Evolutionary conservation across 2,888 invertebrate genomes (phyloP), one percentile per base, ranked within the genome.

Genomic region (Cosmia trapezina): DNA sequence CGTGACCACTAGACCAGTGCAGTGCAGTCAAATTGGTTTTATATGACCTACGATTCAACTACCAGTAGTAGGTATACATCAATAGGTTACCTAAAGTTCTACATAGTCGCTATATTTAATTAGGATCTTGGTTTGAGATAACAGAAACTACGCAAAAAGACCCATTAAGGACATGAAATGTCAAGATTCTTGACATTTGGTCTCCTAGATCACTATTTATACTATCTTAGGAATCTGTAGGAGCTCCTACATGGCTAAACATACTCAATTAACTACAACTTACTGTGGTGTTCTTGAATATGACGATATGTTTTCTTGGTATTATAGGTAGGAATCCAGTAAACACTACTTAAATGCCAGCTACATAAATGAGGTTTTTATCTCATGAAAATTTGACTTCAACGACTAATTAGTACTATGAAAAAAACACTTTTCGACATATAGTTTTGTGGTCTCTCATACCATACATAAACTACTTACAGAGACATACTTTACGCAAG

Each of bases 141-240:
- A 17, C 41, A 56, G 9, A 37, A 64, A 64, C 54, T n/a, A 51
- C 49, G n/a, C 14, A 49, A 11, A 70, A 63, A 9, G n/a, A 53
- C 49, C 51, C 14, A 60, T 56, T 51, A 56, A 56, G 54, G n/a
- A 61, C 49, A 37, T 22, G 12, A 80, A 69, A 73, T 74, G 28
- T 53, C 49, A 61, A 59, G 19, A 33, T 3, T 12, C 57, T 63
- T 66, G 56, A 74, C 64, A 62, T 57, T 80, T 75, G 28, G 37
- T 51, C 19, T 69, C 8, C 6, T 54, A 43, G 57, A 59, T 70
- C 19, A 53, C n/a, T 75, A 45, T 70, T 70, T 69, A 54, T 17
- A 22, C 6, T 51, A 14, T 57, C 70, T 37, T 62, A 14, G 14
- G 22, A 41, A 37, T 57, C 17, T 45, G 49, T 43, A 4, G 12